These are phyloP conservation scores for Globodera rostochiensis DNA, from an alignment of 1,140 invertebrate species.

Conservation along the genomic window DNA sequence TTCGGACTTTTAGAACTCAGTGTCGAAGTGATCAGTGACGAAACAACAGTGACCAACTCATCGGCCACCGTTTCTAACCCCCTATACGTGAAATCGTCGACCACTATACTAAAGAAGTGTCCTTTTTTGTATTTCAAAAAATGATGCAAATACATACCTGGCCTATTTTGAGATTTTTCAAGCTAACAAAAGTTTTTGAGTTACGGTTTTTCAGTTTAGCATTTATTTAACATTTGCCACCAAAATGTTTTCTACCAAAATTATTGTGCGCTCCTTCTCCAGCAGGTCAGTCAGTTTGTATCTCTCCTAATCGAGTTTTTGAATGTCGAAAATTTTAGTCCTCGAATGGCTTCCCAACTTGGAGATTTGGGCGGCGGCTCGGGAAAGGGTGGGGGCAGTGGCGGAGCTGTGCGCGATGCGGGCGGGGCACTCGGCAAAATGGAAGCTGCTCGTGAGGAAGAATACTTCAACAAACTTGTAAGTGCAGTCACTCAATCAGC, in stretches of 20 bases:
- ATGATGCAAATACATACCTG: too few relatives aligned
- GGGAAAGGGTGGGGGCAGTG: conserved; percentile 48
- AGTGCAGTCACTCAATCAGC: background rate
- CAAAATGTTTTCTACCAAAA: conserved; percentile 28
- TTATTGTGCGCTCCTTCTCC: conserved; percentile 23
- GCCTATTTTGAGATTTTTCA: too few relatives aligned
- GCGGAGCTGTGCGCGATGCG: conserved; percentile 72
- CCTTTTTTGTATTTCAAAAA: too few relatives aligned
- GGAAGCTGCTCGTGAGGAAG: conserved; percentile 86
- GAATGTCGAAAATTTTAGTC: background rate
- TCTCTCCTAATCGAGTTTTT: background rate
- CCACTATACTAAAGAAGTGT: too few relatives aligned
- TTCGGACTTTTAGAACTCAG: too few relatives aligned
- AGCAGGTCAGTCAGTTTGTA: background rate
- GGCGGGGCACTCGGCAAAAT: conserved; percentile 87
- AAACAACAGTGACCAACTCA: too few relatives aligned
- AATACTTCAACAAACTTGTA: conserved; percentile 81
- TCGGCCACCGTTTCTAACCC: too few relatives aligned
- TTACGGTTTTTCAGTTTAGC: too few relatives aligned
- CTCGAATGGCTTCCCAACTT: conserved; percentile 13
- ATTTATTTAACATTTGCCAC: too few relatives aligned
- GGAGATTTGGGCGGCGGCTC: conserved; percentile 36
- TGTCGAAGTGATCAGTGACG: too few relatives aligned
- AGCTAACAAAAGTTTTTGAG: too few relatives aligned
- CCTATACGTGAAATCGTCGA: too few relatives aligned